Evolutionary conservation across 2,797 vertebrate genomes (phyloP), one percentile per base, ranked within the genome.

Genomic region (Thunnus albacares): DNA sequence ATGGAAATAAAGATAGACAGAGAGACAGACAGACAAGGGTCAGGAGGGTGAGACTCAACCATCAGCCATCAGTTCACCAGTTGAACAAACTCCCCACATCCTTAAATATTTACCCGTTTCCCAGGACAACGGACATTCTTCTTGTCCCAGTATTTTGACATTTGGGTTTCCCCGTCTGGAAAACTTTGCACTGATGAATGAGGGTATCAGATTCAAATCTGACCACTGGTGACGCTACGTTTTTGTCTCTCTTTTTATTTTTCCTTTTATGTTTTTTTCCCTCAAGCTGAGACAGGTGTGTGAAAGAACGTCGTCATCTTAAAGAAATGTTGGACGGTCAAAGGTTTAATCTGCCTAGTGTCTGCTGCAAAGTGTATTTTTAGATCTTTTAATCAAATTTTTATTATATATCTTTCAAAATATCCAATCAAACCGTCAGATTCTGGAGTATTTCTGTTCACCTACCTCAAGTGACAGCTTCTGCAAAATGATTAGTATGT

Each of bases 61-160:
- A 41, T 83, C 43, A 45, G 70, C 62, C 72, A 72, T 71, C 64
- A 55, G 30, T 41, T 78, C 82, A 82, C 84, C 77, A 64, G 47
- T 71, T 73, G 56, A 79, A 79, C 79, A 81, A 93, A 94, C 84
- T 93, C 94, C 93, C 90, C 94, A 95, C 95, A 71, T 55, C 65
- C 95, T 95, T 93, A 96, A 97, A 97, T 96, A 96, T 96, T 96
- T 93, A 95, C 93, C 91, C 92, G 90, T 96, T 97, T 96, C 18
- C 78, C 85, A 47, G 33, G 82, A 77, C 84, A 51, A 70, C 75
- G 14, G 79, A 88, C 87, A 82, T 87, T 86, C 67, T 83, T 85
- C 78, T 64, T 12, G 26, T 71, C 67, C 57, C 55, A 26, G 52
- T 78, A 73, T 80, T 86, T 78, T 78, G 73, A 84, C 68, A 11